Conservation (phyloP, 2,797 vertebrate genomes). For the Todus mexicanus region DNA sequence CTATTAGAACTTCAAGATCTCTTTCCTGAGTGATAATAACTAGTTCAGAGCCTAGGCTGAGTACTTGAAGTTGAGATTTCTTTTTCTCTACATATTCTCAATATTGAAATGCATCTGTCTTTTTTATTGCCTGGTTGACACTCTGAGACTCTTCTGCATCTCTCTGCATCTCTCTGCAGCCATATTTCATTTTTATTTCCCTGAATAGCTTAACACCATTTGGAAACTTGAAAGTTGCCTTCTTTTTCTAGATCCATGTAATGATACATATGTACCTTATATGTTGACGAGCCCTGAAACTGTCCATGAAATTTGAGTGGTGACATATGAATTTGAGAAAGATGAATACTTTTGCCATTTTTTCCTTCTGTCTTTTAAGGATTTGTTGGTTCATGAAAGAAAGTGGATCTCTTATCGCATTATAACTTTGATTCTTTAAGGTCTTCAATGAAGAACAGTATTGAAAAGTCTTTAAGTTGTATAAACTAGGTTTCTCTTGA, state of each 20-base stretch:
- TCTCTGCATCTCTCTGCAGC: slow-evolving; percentile 5
- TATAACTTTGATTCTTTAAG: neutral
- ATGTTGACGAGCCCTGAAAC: neutral
- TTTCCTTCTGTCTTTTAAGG: neutral
- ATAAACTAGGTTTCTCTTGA: neutral
- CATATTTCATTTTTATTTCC: slow-evolving; percentile 13
- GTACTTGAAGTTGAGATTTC: slow-evolving; percentile 49
- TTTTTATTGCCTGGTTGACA: slow-evolving; percentile 42
- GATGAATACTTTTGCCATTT: neutral
- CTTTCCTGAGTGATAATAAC: slow-evolving; percentile 44
- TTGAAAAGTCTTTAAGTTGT: neutral
- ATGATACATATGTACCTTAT: neutral
- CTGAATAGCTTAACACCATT: neutral
- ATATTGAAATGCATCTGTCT: slow-evolving; percentile 57
- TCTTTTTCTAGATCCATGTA: neutral
- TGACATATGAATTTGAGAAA: neutral
- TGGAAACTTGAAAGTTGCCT: neutral
- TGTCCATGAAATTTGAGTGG: neutral
- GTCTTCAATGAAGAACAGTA: neutral
- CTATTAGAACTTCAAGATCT: slow-evolving; percentile 44
- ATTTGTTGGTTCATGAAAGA: neutral
- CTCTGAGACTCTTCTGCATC: slow-evolving; percentile 4
- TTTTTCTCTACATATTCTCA: slow-evolving; percentile 3
- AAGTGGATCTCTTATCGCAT: neutral
- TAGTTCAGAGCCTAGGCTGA: slow-evolving; percentile 20